Conservation (phyloP, 2,113 vertebrate genomes). For the Regulus satrapa region DNA sequence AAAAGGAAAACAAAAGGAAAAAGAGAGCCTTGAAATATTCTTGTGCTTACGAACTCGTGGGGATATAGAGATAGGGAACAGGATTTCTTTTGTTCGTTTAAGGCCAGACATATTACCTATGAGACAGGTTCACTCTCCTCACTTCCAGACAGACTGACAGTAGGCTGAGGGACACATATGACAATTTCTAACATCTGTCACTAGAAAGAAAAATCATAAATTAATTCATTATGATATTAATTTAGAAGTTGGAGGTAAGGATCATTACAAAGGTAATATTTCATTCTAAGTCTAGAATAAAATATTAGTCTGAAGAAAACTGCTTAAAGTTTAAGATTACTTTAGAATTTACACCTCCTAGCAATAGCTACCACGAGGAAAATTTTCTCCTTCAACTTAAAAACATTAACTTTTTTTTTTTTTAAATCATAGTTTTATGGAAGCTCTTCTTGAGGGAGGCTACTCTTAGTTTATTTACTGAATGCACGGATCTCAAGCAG, state of each 20-base stretch:
- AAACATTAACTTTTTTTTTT: not conserved
- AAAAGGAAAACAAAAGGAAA: not conserved
- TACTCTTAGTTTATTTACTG: not conserved
- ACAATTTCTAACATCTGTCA: not conserved
- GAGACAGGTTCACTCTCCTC: not conserved
- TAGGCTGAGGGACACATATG: accelerated
- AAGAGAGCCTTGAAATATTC: not conserved
- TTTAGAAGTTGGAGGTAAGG: not conserved
- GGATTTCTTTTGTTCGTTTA: not conserved
- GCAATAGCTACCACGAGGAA: not conserved
- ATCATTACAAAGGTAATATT: not conserved
- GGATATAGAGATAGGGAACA: not conserved
- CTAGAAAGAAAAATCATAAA: not conserved
- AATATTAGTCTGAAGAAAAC: not conserved
- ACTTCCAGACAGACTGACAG: not conserved
- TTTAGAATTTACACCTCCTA: not conserved
- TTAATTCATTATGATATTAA: not conserved
- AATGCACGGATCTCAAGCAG: not conserved
- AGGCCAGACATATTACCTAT: not conserved
- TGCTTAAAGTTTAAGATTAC: not conserved
- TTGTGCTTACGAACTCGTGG: not conserved
- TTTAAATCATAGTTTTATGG: not conserved
- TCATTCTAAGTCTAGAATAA: not conserved
- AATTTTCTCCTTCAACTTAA: not conserved
- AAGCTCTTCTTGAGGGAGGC: not conserved